Conservation (phyloP, 2,888 invertebrate species). For the Plagodis dolabraria region DNA sequence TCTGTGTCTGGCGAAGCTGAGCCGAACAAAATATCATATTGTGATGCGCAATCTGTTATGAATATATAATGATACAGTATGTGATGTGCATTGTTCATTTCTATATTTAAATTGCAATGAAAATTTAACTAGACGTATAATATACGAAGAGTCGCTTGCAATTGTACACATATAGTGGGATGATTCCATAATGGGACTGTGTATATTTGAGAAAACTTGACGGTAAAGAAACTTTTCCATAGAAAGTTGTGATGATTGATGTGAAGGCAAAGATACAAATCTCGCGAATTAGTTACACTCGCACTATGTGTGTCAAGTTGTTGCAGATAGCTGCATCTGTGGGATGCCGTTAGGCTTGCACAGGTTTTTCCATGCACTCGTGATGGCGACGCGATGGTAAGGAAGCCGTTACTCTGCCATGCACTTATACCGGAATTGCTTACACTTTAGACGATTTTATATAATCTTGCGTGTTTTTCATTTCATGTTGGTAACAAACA, state of each 20-base stretch:
- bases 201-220: background rate
- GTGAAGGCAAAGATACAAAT: conserved; percentile 39
- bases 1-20: background rate
- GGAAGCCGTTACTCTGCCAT: conserved; percentile 70
- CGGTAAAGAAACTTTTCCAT: conserved; percentile 16
- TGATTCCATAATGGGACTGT: too few relatives aligned
- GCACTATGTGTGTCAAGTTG: conserved; percentile 52
- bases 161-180: too few relatives aligned
- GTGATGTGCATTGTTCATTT: too few relatives aligned
- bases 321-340: conserved; percentile 51
- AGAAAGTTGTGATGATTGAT: conserved; percentile 39
- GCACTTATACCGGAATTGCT: background rate
- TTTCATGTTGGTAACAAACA: too few relatives aligned
- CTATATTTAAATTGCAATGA: too few relatives aligned
- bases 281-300: conserved; percentile 43
- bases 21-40: background rate
- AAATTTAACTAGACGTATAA: too few relatives aligned
- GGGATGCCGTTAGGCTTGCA: conserved; percentile 62
- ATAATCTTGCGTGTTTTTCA: too few relatives aligned
- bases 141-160: too few relatives aligned
- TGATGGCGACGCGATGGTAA: conserved; percentile 48
- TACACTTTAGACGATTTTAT: too few relatives aligned
- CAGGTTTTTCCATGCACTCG: conserved; percentile 70
- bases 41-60: too few relatives aligned
- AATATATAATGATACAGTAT: too few relatives aligned